Evolutionary conservation across 2,797 vertebrate species (phyloP), one percentile per base, ranked within the genome.

Genomic region (Platyrinchus mystaceus): DNA sequence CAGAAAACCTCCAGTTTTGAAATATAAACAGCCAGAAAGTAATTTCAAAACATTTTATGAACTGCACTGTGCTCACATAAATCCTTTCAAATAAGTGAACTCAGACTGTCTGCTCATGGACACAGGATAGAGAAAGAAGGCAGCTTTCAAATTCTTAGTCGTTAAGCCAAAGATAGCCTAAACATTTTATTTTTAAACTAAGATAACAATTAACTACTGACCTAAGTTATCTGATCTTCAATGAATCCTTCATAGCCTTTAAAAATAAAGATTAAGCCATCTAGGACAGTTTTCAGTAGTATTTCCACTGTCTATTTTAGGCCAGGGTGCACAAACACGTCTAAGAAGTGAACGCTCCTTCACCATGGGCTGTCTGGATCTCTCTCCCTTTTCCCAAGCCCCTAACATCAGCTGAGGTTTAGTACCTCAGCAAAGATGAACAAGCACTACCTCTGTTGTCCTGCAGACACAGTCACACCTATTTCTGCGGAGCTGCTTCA

Each of bases 291-390:
- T 88, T 70, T 68, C 41, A 75, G 12, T 34, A 70, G n/a, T 23
- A 74, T n/a, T 55, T 34, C 23, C 27, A n/a, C 7, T 2, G 14
- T 13, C 8, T 36, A 21, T 47, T 84, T 75, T 43, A 59, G 34
- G 52, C 7, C 70, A 53, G 11, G 22, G 12, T 36, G 19, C 22
- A 36, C 44, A 41, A 11, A 9, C 41, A 21, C 8, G 9, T 11
- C 19, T 59, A 21, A 58, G 46, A 23, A 36, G 46, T 13, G 1
- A 41, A 32, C 3, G 3, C 22, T 34, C 27, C 39, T 32, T 58
- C 34, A 41, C 34, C 26, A 32, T 0, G 0, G n/a, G 7, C 32
- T 59, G 10, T 18, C 26, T 43, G 8, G 9, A 14, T 34, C 19
- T 84, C 53, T 43, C 30, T 21, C 68, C 16, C 26, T 58, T 60